These are phyloP conservation scores for Merluccius polli DNA, from an alignment of 2,797 vertebrate genomes.

Conservation along the genomic window DNA sequence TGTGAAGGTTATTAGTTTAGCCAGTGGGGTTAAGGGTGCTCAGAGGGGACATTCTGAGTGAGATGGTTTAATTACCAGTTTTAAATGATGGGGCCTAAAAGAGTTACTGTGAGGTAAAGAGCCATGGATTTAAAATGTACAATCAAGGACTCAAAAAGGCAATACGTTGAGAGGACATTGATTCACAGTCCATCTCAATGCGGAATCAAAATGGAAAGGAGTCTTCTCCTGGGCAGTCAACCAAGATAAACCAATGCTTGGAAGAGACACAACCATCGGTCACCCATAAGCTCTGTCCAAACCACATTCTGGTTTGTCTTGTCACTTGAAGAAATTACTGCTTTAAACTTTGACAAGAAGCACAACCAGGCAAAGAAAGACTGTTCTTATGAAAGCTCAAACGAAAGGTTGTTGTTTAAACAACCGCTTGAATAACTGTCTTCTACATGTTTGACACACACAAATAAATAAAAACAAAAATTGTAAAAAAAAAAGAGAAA, in stretches of 20 bases:
- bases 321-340: constrained; percentile 67
- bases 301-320: constrained; percentile 64
- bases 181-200: constrained; percentile 36
- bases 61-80: background rate
- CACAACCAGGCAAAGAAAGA: constrained; percentile 38
- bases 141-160: background rate
- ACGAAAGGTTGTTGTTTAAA: constrained; percentile 11
- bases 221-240: constrained; percentile 51
- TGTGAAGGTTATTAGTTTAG: constrained; percentile 13
- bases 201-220: constrained; percentile 55
- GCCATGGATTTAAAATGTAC: background rate
- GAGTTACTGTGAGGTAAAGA: background rate
- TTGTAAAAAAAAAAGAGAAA: no score
- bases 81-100: background rate
- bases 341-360: constrained; percentile 58
- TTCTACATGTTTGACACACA: background rate
- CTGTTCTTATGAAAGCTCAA: constrained; percentile 26
- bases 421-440: background rate
- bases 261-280: constrained; percentile 53
- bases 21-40: constrained; percentile 7
- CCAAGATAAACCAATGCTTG: constrained; percentile 56
- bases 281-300: constrained; percentile 61
- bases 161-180: constrained; percentile 32
- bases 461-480: background rate
- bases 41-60: constrained; percentile 3